Evolutionary conservation across 2,888 invertebrate genomes (phyloP), one percentile per base, ranked within the genome.

Genomic region (Mythimna pallens): DNA sequence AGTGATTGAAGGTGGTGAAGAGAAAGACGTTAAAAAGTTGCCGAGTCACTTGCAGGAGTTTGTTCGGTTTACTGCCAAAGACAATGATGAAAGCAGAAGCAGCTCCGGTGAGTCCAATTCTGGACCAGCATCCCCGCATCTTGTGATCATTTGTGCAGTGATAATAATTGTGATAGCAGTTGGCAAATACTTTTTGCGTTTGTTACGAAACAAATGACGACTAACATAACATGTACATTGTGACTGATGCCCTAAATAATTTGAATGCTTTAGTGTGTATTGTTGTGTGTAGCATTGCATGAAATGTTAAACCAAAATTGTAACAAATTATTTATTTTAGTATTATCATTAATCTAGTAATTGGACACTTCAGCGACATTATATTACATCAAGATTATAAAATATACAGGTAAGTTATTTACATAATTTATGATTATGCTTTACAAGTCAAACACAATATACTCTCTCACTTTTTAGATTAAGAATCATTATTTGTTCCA

Each of bases 11-110:
- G 97, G 97, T 75, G 90, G 96, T 87, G 89, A 97, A 93, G 96
- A 97, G 89, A 97, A 96, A 75, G 97, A 97, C 87, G 95, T 97
- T 61, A 96, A 96, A 70, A 97, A 97, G 78, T 95, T 98, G 77
- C 98, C 98, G 8, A 97, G 97, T 87, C 98, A 98, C 93, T 96
- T 98, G 89, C 97, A 97, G 89, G 98, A 98, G 88, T 98, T 98
- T 90, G 97, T 98, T 86, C 97, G 97, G 89, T 97, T 97, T 86
- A 96, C 97, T 57, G 92, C 94, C 52, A 94, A 94, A 80, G 96
- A 96, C 83, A 95, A 96, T 86, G 95, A 96, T 81, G 96, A 96
- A 86, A 96, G 96, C 94, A 96, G 97, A 94, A 96, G 92, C 82
- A 90, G 91, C 82, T 93, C 95, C 87, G 96, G 96, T 93, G 96